Conservation (phyloP, 2,113 vertebrate species). For the Gobio gobio region DNA sequence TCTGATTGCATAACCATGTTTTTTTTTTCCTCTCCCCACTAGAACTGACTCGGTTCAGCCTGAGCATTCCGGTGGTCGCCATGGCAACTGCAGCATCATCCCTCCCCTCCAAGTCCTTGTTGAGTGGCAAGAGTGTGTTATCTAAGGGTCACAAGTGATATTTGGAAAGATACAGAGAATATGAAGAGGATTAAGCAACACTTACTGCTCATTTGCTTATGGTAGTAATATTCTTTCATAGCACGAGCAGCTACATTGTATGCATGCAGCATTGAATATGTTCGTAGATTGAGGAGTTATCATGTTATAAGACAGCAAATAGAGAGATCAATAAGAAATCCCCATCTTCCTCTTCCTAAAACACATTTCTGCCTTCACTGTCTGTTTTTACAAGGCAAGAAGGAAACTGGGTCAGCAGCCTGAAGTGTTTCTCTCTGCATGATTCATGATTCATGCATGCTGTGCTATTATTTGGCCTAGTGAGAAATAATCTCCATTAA, state of each 20-base stretch:
- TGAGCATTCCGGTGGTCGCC: conserved; percentile 74
- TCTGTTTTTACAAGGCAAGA: conserved; percentile 4
- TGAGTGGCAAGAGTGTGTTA: conserved; percentile 61
- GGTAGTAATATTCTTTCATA: background rate
- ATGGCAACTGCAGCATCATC: conserved; percentile 77
- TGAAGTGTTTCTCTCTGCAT: conserved; percentile 27
- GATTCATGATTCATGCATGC: conserved; percentile 27
- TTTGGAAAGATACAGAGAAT: background rate
- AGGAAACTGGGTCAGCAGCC: conserved; percentile 40
- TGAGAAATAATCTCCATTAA: background rate
- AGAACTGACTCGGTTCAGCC: conserved; percentile 67
- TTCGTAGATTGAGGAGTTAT: background rate
- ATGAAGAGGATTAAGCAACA: background rate
- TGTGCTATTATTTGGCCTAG: background rate
- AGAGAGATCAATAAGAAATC: background rate
- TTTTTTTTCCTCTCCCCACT: conserved; percentile 62
- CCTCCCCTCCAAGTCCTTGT: conserved; percentile 65
- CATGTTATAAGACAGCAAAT: background rate
- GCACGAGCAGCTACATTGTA: background rate
- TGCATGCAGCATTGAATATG: background rate
- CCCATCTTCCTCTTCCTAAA: background rate
- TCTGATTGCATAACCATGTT: conserved; percentile 62
- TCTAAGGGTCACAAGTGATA: conserved; percentile 62
- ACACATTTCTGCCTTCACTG: background rate
- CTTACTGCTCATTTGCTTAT: background rate